These are phyloP conservation scores for Hirundichthys speculiger DNA, from an alignment of 2,113 vertebrate species.

Conservation along the genomic window DNA sequence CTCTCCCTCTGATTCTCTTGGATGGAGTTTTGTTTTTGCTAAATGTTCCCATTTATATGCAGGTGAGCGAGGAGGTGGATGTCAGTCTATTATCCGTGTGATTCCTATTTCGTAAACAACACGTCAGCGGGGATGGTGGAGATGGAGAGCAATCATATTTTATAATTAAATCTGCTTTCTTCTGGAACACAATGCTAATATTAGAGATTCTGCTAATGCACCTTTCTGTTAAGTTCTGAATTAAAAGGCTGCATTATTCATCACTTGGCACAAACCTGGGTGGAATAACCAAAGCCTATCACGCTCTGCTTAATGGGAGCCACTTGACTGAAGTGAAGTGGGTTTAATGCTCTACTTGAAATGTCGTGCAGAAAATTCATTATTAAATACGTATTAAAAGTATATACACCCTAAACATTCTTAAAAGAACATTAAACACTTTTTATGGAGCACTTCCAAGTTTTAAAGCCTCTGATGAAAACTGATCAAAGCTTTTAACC, in stretches of 20 bases:
- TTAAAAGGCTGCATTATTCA: conserved; percentile 72
- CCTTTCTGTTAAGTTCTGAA: conserved; percentile 56
- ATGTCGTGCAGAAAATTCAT: background rate
- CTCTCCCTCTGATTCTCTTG: conserved; percentile 20
- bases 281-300: conserved; percentile 24
- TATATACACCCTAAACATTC: too few relatives aligned
- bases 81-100: conserved; percentile 61
- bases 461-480: too few relatives aligned
- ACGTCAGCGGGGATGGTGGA: conserved; percentile 69
- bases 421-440: too few relatives aligned
- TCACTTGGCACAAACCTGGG: conserved; percentile 27
- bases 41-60: conserved; percentile 73
- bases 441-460: too few relatives aligned
- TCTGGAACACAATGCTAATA: conserved; percentile 63
- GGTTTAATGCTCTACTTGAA: background rate
- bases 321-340: conserved; percentile 20
- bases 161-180: conserved; percentile 70
- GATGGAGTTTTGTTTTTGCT: conserved; percentile 39
- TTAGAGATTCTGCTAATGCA: conserved; percentile 62
- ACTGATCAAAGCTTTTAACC: too few relatives aligned
- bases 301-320: conserved; percentile 19
- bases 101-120: conserved; percentile 71
- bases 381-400: too few relatives aligned
- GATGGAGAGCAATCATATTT: conserved; percentile 61
- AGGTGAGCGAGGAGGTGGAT: conserved; percentile 66